A percentile compares a stretch with the other conserved stretches of the same genome.
These are phyloP conservation scores for Corythoichthys haematopterus DNA, from an alignment of 2,113 vertebrate genomes.

Conservation along the genomic window DNA sequence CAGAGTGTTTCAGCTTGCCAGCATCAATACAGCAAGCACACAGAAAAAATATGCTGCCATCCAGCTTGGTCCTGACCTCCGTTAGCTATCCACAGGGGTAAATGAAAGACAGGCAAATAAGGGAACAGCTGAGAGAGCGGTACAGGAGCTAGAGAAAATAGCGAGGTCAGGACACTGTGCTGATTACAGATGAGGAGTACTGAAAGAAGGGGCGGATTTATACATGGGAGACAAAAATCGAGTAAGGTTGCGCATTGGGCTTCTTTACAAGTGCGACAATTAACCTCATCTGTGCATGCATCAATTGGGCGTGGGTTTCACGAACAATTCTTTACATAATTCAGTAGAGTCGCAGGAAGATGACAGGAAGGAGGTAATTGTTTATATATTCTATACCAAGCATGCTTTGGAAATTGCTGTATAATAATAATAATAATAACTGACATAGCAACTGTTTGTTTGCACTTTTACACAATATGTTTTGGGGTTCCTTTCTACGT, in stretches of 20 bases:
- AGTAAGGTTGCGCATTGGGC: conserved; percentile 28
- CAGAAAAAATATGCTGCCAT: conserved; percentile 25
- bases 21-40: conserved; percentile 12
- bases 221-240: conserved; percentile 1
- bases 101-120: conserved; percentile 58
- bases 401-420: not conserved
- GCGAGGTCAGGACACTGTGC: conserved; percentile 31
- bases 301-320: conserved; percentile 52
- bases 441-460: too few relatives aligned
- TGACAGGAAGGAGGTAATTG: conserved; percentile 46
- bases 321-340: conserved; percentile 56
- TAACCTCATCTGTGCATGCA: conserved; percentile 55
- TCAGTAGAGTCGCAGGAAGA: conserved; percentile 49
- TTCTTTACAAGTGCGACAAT: conserved; percentile 56
- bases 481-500: too few relatives aligned
- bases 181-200: conserved; percentile 54
- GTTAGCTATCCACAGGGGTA: conserved; percentile 44
- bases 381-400: not conserved
- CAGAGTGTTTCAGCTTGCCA: conserved; percentile 37
- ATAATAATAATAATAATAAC: too few relatives aligned
- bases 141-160: conserved; percentile 27
- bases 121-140: conserved; percentile 38
- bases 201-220: conserved; percentile 21
- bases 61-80: conserved; percentile 39
- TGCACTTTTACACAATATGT: too few relatives aligned